phyloP scores from a whole-genome alignment of 2,113 vertebrate genomes.

The Pyrgilauda ruficollis region DNA sequence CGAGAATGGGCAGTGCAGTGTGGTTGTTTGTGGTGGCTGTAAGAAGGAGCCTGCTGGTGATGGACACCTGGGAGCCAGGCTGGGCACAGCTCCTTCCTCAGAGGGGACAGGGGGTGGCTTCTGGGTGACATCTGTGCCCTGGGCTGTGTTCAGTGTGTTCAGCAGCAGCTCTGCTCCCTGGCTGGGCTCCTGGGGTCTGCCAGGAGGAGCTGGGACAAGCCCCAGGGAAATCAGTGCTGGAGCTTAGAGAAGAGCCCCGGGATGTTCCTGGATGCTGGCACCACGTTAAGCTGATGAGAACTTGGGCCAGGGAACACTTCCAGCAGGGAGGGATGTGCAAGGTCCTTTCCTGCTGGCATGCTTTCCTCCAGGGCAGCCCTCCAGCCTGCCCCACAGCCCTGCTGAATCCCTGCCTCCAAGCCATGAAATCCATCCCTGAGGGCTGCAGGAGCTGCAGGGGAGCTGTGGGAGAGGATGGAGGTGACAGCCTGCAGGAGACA shows the following conservation, averaged over 20 bases:
- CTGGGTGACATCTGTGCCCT: neutral
- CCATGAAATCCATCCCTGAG: neutral
- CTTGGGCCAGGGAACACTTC: neutral
- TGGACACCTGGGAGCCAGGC: neutral
- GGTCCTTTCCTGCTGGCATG: neutral
- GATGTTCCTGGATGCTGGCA: neutral
- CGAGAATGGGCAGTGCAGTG: neutral
- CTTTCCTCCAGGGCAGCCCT: neutral
- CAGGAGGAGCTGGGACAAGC: neutral
- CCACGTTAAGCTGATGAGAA: rapidly evolving
- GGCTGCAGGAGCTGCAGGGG: neutral
- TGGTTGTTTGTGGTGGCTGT: neutral
- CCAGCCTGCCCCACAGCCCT: neutral
- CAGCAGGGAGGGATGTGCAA: neutral
- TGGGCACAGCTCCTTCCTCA: neutral
- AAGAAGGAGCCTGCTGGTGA: neutral
- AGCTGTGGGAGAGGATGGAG: neutral
- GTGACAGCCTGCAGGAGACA: neutral
- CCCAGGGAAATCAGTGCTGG: neutral
- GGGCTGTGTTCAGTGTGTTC: rapidly evolving
- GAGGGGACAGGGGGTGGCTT: rapidly evolving
- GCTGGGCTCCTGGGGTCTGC: neutral
- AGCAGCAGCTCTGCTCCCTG: neutral
- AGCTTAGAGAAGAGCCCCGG: rapidly evolving
- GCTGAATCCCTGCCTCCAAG: neutral